phyloP scores from a whole-genome alignment of 1,140 invertebrate genomes.

The Drosophila takahashii region DNA sequence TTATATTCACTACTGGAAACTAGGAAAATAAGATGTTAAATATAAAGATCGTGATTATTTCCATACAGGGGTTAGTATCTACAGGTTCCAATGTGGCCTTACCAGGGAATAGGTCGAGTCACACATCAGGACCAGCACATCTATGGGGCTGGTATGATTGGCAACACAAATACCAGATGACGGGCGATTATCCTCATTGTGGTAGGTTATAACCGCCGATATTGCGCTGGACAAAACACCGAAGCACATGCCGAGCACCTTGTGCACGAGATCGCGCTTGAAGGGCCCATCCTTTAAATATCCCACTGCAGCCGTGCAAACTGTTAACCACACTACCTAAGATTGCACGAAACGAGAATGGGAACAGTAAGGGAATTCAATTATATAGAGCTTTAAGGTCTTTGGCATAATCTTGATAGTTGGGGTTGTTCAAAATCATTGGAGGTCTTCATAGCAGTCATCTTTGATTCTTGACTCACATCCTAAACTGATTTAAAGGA shows the following conservation, averaged over 20 bases:
- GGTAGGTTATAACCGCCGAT: slow-evolving; percentile 95
- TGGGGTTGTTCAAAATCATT: background rate
- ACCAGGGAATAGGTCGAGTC: slow-evolving; percentile 99
- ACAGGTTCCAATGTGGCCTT: slow-evolving; percentile 80
- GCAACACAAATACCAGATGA: slow-evolving; percentile 97
- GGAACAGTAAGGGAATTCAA: slow-evolving; percentile 17
- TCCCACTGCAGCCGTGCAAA: slow-evolving; percentile 93
- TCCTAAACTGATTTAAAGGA: background rate
- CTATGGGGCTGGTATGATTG: slow-evolving; percentile 99
- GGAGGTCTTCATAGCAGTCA: background rate
- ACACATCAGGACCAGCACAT: slow-evolving; percentile 98
- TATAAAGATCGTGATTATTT: slow-evolving; percentile 30
- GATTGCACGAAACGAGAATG: slow-evolving; percentile 74
- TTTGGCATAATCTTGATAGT: slow-evolving; percentile 1
- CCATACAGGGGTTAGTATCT: slow-evolving; percentile 22
- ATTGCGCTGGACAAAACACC: slow-evolving; percentile 94
- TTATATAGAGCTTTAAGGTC: slow-evolving; percentile 13
- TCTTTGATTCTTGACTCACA: slow-evolving; percentile 8
- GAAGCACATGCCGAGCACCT: slow-evolving; percentile 94
- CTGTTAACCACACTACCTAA: slow-evolving; percentile 93
- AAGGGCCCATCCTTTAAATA: slow-evolving; percentile 91
- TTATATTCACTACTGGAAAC: slow-evolving; percentile 5
- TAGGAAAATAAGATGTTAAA: slow-evolving; percentile 17
- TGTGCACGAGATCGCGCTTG: slow-evolving; percentile 91
- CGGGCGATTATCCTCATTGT: slow-evolving; percentile 93